Conservation (phyloP, 1,140 invertebrate species). For the Potamilus streckersoni region DNA sequence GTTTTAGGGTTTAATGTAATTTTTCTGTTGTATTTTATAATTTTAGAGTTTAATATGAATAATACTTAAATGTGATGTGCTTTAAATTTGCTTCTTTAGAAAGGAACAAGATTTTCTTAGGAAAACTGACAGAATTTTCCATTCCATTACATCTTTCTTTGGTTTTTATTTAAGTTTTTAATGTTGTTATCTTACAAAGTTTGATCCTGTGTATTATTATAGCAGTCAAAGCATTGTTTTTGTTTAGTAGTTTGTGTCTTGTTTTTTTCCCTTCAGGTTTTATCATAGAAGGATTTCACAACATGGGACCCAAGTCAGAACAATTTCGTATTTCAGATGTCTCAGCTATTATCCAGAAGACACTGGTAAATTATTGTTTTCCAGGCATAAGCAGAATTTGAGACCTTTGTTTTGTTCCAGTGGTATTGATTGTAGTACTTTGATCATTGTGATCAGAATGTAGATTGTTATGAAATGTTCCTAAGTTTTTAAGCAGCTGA, state of each 20-base stretch:
- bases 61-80: too few species aligned
- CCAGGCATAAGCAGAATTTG: not conserved
- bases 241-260: not conserved
- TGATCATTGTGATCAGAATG: not conserved
- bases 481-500: too few species aligned
- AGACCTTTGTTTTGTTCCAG: not conserved
- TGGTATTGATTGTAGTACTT: not conserved
- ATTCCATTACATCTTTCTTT: too few species aligned
- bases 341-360: slow-evolving; percentile 73
- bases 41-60: too few species aligned
- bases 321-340: slow-evolving; percentile 73
- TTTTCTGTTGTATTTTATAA: too few species aligned
- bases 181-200: too few species aligned
- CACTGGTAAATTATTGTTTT: slow-evolving; percentile 42
- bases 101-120: too few species aligned
- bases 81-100: too few species aligned
- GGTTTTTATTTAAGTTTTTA: too few species aligned
- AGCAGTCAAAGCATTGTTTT: slow-evolving; percentile 31
- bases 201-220: too few species aligned
- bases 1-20: too few species aligned
- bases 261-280: slow-evolving; percentile 71
- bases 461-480: not conserved
- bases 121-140: too few species aligned
- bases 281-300: slow-evolving; percentile 84
- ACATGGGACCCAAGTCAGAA: slow-evolving; percentile 75